Evolutionary conservation across 2,888 invertebrate genomes (phyloP), one percentile per base, ranked within the genome.

Genomic region (Lamproptera curius): DNA sequence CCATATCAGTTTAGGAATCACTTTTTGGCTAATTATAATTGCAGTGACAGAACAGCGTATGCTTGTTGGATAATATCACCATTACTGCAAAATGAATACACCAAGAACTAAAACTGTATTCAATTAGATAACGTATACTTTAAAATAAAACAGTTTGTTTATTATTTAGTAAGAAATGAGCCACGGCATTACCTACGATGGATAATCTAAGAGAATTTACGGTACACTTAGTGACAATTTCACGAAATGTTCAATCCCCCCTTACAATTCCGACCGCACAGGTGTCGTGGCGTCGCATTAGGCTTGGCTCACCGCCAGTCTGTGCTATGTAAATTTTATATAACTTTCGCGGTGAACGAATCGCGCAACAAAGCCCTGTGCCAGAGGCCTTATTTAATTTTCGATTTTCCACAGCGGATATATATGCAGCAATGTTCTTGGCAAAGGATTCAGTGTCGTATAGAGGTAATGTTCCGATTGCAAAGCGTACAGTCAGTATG

Each of bases 241-340:
- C 14, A 34, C 15, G 34, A 39, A 39, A 43, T 35, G 28, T 49
- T 26, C 43, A 35, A 43, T 43, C 38, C 33, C 26, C 26, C 14
- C 33, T 11, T 33, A 38, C 42, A 38, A 38, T 38, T 42, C 37
- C 26, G 13, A 43, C 43, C 43, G 33, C 48, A 34, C 43, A 43
- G 48, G 48, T 49, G 42, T 43, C 16, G 34, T 15, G 43, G 34
- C 33, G 41, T 47, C 15, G 34, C 42, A 23, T 42, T 16, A 33
- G 16, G 39, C 48, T 37, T 48, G 48, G 48, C 43, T n/a, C 13
- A 11, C 16, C 3, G 48, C 48, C 48, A 48, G 34, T 26, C 16
- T 6, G 9, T 38, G 43, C 34, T 2, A 42, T 39, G 48, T 39
- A 39, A 42, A 48, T 48, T 48, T 39, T 35, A 40, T 41, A 26